These are phyloP conservation scores for Calliphora vicina DNA, from an alignment of 1,140 invertebrate species.

Conservation along the genomic window DNA sequence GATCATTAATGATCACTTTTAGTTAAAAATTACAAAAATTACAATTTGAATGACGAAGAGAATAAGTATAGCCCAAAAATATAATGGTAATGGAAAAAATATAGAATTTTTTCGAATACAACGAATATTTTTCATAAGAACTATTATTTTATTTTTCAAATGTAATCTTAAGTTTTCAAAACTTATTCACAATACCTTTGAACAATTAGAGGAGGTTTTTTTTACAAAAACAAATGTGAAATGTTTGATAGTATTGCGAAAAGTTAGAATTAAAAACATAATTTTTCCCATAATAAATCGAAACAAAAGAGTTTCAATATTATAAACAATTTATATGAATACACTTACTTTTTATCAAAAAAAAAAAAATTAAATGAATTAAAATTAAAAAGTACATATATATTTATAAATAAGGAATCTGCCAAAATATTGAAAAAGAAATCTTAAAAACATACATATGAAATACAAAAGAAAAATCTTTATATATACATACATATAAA, in stretches of 20 bases:
- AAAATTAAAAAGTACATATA: not conserved
- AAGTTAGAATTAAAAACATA: not conserved
- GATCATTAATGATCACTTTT: too few species aligned
- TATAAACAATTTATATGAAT: not conserved
- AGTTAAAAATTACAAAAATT: too few species aligned
- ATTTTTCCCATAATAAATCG: not conserved
- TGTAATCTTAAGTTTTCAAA: not conserved
- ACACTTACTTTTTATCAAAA: not conserved
- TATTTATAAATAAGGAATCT: not conserved
- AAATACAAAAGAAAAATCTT: not conserved
- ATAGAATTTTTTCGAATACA: slow-evolving; percentile 33
- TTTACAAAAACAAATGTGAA: not conserved
- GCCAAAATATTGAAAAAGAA: not conserved
- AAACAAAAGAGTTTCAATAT: slow-evolving; percentile 1
- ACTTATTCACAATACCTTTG: not conserved
- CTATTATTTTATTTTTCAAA: not conserved
- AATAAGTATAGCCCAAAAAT: not conserved
- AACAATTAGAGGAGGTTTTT: too few species aligned
- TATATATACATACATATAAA: not conserved
- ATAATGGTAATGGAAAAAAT: slow-evolving; percentile 24
- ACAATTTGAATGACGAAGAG: too few species aligned
- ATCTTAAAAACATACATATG: not conserved
- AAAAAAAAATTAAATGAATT: not conserved
- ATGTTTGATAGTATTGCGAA: not conserved
- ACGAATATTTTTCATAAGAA: slow-evolving; percentile 30